A percentile compares a stretch with the other conserved stretches of the same genome.
Conservation (phyloP, 2,888 invertebrate species). For the Ommatoiulus sabulosus region DNA sequence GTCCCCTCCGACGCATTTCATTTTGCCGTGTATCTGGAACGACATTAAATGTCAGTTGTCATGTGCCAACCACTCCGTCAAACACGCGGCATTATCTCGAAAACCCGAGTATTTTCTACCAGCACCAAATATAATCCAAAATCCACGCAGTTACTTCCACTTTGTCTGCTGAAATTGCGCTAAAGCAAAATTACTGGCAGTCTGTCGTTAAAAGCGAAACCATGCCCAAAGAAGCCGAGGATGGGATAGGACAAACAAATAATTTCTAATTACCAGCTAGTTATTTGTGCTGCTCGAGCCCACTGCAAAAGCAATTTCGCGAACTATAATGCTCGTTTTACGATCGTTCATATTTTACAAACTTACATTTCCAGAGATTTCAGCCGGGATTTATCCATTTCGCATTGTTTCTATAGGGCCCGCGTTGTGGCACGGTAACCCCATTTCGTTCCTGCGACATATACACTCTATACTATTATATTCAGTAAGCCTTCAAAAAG, state of each 20-base stretch:
- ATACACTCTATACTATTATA: neutral
- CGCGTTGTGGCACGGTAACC: neutral
- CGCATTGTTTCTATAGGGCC: neutral
- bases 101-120: neutral
- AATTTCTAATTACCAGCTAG: slow-evolving; percentile 13
- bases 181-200: neutral
- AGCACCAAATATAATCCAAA: neutral
- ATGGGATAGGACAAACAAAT: neutral
- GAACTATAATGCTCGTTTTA: neutral
- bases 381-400: neutral
- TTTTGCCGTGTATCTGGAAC: neutral
- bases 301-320: neutral
- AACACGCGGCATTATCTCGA: neutral
- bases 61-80: slow-evolving; percentile 45
- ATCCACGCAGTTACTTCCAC: slow-evolving; percentile 23
- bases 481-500: neutral
- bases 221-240: neutral
- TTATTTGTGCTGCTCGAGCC: neutral
- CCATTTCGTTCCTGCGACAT: neutral
- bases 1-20: neutral
- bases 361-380: neutral
- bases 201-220: neutral
- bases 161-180: neutral
- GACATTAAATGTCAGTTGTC: slow-evolving; percentile 22
- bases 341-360: slow-evolving; percentile 4